Evolutionary conservation across 2,888 invertebrate genomes (phyloP), one percentile per base, ranked within the genome.

Genomic region (Ellobium chinense): DNA sequence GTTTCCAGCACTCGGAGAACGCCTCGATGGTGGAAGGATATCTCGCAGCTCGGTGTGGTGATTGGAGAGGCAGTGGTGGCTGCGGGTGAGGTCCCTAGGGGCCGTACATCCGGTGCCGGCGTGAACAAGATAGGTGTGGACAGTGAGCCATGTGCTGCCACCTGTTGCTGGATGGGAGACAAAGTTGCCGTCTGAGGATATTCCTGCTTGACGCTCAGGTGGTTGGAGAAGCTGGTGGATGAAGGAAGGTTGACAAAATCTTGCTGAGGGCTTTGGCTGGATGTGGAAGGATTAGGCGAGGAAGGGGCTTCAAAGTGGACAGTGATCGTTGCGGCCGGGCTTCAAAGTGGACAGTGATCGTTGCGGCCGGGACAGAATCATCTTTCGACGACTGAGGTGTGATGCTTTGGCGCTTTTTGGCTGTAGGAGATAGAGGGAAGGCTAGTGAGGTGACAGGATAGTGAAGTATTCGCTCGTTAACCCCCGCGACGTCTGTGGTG

Each of bases 231-330:
- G 24, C 39, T 76, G 39, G 78, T 63, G 9, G 83, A 83, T 1
- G 80, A 76, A 12, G 82, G 81, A 2, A 85, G 84, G n/a, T 82
- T 81, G 18, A 88, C 89, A 78, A 89, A 90, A 39, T 91, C 89
- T 80, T 89, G 89, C 12, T 85, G 83, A 21, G 78, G 74, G 75
- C 89, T 89, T 73, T 89, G 89, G 80, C 87, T 89, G 29, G 89
- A 88, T 70, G 89, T 90, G 29, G 90, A 91, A 18, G 88, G 84
- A 63, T 84, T 82, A 0, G 90, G 90, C 4, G 90, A 91, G n/a
- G 90, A 87, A 0, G 92, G 91, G 2, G 91, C 90, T 63, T 91
- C 92, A 83, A 92, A 92, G 81, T 91, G 91, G 31, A 92, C 91
- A 36, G 89, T 86, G 70, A 92, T 92, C 63, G 89, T 89, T 14